Percentiles rank a stretch among this genome's conserved stretches.
Evolutionary conservation across 2,113 vertebrate genomes (phyloP).

Genomic region (Glaucidium brasilianum): DNA sequence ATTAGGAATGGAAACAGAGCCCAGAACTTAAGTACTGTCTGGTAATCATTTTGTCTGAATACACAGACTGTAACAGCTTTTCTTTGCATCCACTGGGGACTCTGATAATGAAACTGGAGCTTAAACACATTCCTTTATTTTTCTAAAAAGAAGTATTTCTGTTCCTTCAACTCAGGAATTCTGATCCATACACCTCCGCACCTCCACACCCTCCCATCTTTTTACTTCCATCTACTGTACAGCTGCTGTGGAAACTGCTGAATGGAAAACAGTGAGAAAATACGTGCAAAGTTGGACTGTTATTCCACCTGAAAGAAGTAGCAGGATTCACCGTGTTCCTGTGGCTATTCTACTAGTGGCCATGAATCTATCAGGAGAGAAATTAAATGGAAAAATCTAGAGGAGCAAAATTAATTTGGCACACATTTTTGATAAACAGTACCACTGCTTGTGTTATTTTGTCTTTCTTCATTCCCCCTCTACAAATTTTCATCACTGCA

Average conservation of each 20-base stretch:
- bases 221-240: neutral
- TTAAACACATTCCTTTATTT: slow-evolving; percentile 4
- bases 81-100: slow-evolving; percentile 9
- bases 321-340: neutral
- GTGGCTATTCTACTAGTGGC: neutral
- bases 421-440: neutral
- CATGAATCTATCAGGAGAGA: neutral
- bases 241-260: neutral
- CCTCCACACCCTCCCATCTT: neutral
- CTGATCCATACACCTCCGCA: neutral
- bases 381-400: neutral
- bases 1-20: slow-evolving; percentile 5
- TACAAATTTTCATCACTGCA: neutral
- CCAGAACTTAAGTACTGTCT: neutral
- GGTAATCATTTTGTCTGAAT: slow-evolving; percentile 21
- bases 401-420: neutral
- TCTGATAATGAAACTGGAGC: neutral
- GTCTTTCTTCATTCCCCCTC: neutral
- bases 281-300: neutral
- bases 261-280: neutral
- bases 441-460: neutral
- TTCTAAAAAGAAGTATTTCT: neutral
- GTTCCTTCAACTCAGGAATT: neutral
- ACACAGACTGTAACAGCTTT: neutral
- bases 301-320: neutral